Base-by-base conservation (phyloP, 64 coral and sea anemone species). In the Pocillopora verrucosa region DNA sequence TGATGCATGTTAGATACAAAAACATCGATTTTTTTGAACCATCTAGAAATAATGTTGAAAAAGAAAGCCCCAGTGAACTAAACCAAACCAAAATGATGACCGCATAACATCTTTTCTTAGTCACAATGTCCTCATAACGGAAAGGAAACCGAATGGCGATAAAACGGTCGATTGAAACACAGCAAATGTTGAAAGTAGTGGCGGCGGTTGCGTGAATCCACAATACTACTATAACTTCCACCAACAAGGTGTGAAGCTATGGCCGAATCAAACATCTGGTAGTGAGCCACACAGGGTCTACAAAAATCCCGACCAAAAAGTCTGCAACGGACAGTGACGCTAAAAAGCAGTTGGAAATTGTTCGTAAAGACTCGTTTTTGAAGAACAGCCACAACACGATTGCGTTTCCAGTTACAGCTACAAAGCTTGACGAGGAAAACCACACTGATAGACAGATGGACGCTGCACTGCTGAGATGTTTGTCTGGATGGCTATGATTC, bases 401-500 rank as follows among this genome's bases (percentile, higher is more conserved):
- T 26, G 80, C 80, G 38, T 84, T 84, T 35, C 80, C 80, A 64
- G 38, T 22, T 19, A 84, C 58, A 84, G 80, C 80, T 37, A 37
- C 34, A 35, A 84, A 11, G 35, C 61, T 25, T 19, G 80, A 59
- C 1, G 67, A 65, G 37, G 45, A 16, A 65, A 20, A 36, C 30
- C 61, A 61, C 5, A 65, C 30, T 30, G 65, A 35, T 19, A 84
- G 20, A 13, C 36, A 17, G 11, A 84, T 61, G 65, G 16, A 11
- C 60, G 80, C 11, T 36, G 10, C 80, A 84, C 30, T 51, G 41
- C 41, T 51, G 41, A 51, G 41, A 7, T 51, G 41, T 7, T 51
- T 7, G 41, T 51, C 7, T 51, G 41, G 41, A 7, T 7, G 41
- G 41, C 41, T 51, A 3, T 51, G 0, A 7, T 51, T 51, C 41